Conservation (phyloP, 1,140 invertebrate species). For the Bombus waltoni region DNA sequence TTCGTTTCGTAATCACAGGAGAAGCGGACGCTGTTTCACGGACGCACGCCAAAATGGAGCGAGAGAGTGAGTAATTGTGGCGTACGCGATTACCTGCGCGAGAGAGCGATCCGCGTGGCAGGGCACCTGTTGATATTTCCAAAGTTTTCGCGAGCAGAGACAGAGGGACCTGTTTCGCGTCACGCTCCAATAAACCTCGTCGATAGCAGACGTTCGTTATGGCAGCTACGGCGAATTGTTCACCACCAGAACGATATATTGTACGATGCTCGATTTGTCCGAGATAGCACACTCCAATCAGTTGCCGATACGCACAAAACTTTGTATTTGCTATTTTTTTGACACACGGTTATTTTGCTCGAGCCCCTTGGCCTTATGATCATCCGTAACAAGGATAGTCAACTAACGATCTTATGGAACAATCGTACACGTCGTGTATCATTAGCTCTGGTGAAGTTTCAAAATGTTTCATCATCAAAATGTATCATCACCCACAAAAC, state of each 20-base stretch:
- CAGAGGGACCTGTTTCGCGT: conserved; percentile 29
- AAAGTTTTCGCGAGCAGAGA: conserved; percentile 3
- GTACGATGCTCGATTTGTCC: neutral
- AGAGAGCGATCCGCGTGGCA: conserved; percentile 23
- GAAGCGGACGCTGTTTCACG: conserved; percentile 35
- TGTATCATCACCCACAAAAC: too few relatives aligned
- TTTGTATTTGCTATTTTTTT: neutral
- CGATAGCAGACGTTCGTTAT: neutral
- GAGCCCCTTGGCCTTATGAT: too few relatives aligned
- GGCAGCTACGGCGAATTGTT: neutral
- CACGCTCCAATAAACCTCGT: conserved; percentile 6
- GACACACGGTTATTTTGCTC: neutral
- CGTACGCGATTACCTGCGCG: conserved; percentile 21
- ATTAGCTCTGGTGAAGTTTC: too few relatives aligned
- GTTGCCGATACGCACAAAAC: neutral
- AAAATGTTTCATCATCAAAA: too few relatives aligned
- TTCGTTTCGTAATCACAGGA: conserved; percentile 31
- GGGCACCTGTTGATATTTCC: conserved; percentile 48
- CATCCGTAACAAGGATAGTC: too few relatives aligned
- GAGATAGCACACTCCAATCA: neutral
- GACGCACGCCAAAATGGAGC: conserved; percentile 39
- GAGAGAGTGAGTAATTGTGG: conserved; percentile 56
- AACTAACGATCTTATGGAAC: too few relatives aligned
- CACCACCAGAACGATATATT: neutral
- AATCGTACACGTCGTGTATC: too few relatives aligned